phyloP scores from a whole-genome alignment of 1,140 invertebrate species.

The Nymphalis io region DNA sequence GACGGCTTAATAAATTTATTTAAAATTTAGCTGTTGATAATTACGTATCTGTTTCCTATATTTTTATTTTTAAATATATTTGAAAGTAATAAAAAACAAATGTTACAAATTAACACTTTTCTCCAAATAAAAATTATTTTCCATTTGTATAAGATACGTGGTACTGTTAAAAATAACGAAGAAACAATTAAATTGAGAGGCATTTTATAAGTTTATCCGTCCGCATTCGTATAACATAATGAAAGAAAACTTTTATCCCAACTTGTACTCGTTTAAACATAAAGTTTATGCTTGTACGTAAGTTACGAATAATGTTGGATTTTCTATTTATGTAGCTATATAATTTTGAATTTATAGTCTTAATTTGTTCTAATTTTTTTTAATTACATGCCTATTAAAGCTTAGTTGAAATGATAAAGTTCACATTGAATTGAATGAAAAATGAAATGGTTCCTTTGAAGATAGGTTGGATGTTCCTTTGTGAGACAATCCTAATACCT shows the following conservation, averaged over 20 bases:
- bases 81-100: neutral
- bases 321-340: neutral
- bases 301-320: neutral
- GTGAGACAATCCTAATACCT: constrained; percentile 12
- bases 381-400: neutral
- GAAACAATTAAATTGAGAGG: constrained; percentile 3
- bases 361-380: neutral
- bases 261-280: neutral
- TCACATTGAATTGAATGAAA: constrained; percentile 24
- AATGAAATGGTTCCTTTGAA: constrained; percentile 22
- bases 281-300: neutral
- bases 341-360: neutral
- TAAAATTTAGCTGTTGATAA: no score
- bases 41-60: no score
- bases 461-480: constrained; percentile 12
- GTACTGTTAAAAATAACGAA: neutral
- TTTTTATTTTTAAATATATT: no score
- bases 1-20: no score
- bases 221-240: neutral
- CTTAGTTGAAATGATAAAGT: constrained; percentile 19
- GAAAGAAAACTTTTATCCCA: neutral
- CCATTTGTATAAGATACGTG: neutral
- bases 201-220: neutral
- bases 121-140: no score
- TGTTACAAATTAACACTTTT: no score